phyloP scores from a whole-genome alignment of 2,888 invertebrate genomes.

The Pammene fasciana region DNA sequence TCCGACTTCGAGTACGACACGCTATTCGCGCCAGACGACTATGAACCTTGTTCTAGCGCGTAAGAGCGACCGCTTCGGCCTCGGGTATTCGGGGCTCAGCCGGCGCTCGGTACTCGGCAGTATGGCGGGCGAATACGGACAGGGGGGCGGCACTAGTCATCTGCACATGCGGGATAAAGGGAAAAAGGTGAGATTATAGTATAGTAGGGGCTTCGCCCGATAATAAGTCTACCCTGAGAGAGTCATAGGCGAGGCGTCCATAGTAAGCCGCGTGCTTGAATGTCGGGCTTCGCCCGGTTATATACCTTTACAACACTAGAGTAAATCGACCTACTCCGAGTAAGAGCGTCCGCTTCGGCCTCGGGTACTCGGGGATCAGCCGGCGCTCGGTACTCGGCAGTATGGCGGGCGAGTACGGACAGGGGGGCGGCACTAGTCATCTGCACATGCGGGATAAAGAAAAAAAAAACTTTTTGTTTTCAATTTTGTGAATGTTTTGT shows the following conservation, averaged over 20 bases:
- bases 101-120: conserved; percentile 84
- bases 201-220: too few relatives aligned
- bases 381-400: conserved; percentile 84
- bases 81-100: conserved; percentile 90
- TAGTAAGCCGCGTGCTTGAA: too few relatives aligned
- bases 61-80: conserved; percentile 83
- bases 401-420: conserved; percentile 65
- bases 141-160: conserved; percentile 61
- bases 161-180: conserved; percentile 76
- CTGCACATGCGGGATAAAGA: conserved; percentile 76
- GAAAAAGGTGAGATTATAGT: conserved; percentile 61
- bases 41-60: conserved; percentile 86
- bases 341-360: conserved; percentile 90
- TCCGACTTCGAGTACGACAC: conserved; percentile 83
- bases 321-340: too few relatives aligned
- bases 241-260: too few relatives aligned
- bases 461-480: too few relatives aligned
- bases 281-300: too few relatives aligned
- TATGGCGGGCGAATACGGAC: conserved; percentile 65
- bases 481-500: too few relatives aligned
- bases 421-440: conserved; percentile 61
- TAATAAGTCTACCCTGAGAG: too few relatives aligned
- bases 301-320: too few relatives aligned
- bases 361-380: conserved; percentile 90
- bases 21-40: conserved; percentile 91